Evolutionary conservation across 1,140 invertebrate genomes (phyloP), one percentile per base, ranked within the genome.

Genomic region (Lepidurus couesii): DNA sequence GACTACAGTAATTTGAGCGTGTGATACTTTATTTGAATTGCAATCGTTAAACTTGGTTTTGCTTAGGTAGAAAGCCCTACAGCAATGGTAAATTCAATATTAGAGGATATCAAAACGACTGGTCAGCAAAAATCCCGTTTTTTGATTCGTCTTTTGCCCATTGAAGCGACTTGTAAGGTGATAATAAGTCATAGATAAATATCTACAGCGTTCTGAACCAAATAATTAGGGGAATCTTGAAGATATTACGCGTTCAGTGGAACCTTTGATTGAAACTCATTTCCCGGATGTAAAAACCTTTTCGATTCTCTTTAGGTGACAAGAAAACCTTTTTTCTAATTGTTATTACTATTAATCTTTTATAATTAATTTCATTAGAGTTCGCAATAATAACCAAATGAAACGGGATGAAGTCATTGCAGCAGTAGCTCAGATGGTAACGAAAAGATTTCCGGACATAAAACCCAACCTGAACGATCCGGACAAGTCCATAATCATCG

Each of bases 391-490:
- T 82, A 90, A 65, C 13, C 53, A 87, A 80, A 86, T 95, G 13
- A 86, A 89, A 42, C 87, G 91, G 79, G 89, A 90, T 73, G 86
- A 90, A 73, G 84, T 94, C 1, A 93, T 95, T 45, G 88, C 90
- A 80, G 86, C 89, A 80, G 82, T 95, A 11, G 93, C 92, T 1
- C 88, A 89, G 4, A 83, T 92, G 79, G 89, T 95, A 74, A 83
- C 85, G 13, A 84, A 88, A 42, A 90, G 90, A 81, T 92, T 92
- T 84, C 82, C 87, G n/a, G 86, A 87, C 11, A 92, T 94, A 82
- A 91, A 90, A 83, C 92, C 91, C 1, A 88, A 93, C 85, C 85
- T 95, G n/a, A 92, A 91, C 82, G 89, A 89, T 83, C 90, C 93
- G 34, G 87, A 92, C 79, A 85, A 91, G n/a, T 89, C 92, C 21